A percentile compares a stretch with the other conserved stretches of the same genome.
Evolutionary conservation across 1,140 invertebrate species (phyloP).

Genomic region (Holcopasites calliopsidis): DNA sequence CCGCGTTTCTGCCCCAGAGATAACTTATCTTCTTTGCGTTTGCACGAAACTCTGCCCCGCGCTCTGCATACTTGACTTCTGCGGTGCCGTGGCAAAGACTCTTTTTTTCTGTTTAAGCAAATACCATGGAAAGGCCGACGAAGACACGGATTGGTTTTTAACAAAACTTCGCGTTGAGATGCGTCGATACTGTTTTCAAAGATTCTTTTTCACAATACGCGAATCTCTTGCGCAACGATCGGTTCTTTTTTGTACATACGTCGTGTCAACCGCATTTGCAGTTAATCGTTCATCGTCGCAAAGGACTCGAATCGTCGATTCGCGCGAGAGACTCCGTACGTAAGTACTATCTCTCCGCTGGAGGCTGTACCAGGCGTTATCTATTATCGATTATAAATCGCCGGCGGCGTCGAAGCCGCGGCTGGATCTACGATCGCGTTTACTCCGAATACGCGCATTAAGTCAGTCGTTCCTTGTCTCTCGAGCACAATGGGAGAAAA

Average conservation of each 20-base stretch:
- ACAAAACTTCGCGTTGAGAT: background rate
- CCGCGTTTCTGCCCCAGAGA: conserved; percentile 9
- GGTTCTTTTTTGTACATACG: conserved; percentile 31
- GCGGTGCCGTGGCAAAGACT: background rate
- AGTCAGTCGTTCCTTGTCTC: background rate
- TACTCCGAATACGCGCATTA: conserved; percentile 3
- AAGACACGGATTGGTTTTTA: background rate
- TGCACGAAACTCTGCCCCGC: background rate
- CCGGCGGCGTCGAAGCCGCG: background rate
- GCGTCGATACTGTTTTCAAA: conserved; percentile 9
- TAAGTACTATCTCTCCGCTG: conserved; percentile 9
- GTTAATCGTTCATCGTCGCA: conserved; percentile 52
- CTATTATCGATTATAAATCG: conserved; percentile 45
- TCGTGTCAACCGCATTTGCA: conserved; percentile 63
- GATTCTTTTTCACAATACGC: conserved; percentile 45
- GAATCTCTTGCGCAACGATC: conserved; percentile 41
- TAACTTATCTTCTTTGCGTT: conserved; percentile 23
- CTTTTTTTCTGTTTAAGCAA: background rate
- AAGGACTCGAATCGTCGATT: conserved; percentile 34
- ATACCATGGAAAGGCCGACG: background rate
- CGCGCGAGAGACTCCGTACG: conserved; percentile 22
- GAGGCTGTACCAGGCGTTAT: conserved; percentile 7
- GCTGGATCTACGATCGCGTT: background rate
- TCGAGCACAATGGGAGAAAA: background rate
- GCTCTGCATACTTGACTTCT: too few relatives aligned